Percentiles rank a stretch among this genome's conserved stretches.
Conservation (phyloP, 2,888 invertebrate genomes). For the Ectemnius lituratus region DNA sequence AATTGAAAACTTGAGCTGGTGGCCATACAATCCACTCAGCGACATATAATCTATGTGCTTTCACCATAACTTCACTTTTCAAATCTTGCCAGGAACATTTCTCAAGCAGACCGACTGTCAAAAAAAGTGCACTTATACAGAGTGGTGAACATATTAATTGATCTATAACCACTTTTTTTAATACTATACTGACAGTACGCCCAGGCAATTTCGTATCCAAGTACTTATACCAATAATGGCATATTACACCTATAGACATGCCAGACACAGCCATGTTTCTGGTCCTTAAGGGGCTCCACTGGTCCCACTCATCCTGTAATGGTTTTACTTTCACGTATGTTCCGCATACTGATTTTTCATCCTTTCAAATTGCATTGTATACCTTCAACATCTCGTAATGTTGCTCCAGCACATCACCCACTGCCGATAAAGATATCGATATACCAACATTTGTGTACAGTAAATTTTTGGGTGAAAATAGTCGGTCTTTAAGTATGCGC, state of each 20-base stretch:
- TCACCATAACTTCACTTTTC: constrained; percentile 84
- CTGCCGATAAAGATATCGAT: constrained; percentile 86
- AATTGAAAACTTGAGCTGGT: constrained; percentile 94
- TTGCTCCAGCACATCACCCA: constrained; percentile 90
- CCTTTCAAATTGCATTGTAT: not conserved
- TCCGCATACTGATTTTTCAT: not conserved
- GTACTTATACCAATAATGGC: constrained; percentile 92
- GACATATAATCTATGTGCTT: constrained; percentile 87
- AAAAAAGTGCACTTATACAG: constrained; percentile 87
- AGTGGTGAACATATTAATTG: constrained; percentile 91
- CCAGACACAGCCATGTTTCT: constrained; percentile 89
- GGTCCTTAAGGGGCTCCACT: constrained; percentile 83
- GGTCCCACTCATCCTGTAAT: constrained; percentile 78
- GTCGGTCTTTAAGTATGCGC: constrained; percentile 57
- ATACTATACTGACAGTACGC: constrained; percentile 81
- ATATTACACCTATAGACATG: constrained; percentile 86
- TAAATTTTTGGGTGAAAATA: constrained; percentile 81
- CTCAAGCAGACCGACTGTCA: constrained; percentile 87
- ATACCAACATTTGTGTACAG: constrained; percentile 89
- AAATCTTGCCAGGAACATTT: constrained; percentile 81
- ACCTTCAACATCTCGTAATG: constrained; percentile 84
- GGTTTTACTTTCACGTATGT: not conserved
- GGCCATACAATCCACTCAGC: constrained; percentile 97
- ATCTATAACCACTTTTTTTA: constrained; percentile 90
- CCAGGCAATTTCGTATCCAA: constrained; percentile 87